Conservation (phyloP, 2,113 vertebrate species). For the Cebus imitator region DNA sequence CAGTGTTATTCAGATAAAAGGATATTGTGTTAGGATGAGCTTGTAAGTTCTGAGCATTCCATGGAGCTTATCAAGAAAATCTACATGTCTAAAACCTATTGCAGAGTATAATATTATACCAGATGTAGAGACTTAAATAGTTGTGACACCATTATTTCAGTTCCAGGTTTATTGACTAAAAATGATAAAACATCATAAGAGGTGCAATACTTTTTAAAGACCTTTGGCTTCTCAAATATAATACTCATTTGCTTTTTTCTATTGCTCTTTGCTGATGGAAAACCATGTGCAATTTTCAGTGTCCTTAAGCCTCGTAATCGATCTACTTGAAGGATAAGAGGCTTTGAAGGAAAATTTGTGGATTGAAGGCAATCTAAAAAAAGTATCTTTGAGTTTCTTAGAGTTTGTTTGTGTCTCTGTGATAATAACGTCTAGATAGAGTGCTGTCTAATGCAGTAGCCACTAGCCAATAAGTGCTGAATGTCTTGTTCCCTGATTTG, state of each 20-base stretch:
- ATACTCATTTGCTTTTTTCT: conserved; percentile 40
- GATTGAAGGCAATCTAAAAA: background rate
- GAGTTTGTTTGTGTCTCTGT: background rate
- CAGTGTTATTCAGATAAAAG: background rate
- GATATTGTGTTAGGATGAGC: background rate
- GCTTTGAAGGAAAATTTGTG: background rate
- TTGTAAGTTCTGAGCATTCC: background rate
- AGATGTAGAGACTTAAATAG: background rate
- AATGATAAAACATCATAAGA: conserved; percentile 55
- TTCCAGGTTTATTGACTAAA: conserved; percentile 76
- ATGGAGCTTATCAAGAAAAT: background rate
- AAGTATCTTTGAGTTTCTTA: background rate
- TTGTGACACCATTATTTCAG: conserved; percentile 55
- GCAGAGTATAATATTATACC: background rate
- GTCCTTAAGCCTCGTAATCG: conserved; percentile 30
- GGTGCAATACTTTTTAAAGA: conserved; percentile 64
- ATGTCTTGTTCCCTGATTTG: background rate
- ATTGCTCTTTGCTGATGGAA: conserved; percentile 64
- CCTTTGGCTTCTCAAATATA: conserved; percentile 74
- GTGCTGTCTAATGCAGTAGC: background rate
- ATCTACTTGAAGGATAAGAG: background rate
- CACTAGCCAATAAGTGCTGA: background rate
- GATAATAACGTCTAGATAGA: background rate
- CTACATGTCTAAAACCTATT: background rate
- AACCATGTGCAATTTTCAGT: conserved; percentile 51